Base-by-base conservation (phyloP, 1,140 invertebrate genomes). In the Heliothis subflexa region DNA sequence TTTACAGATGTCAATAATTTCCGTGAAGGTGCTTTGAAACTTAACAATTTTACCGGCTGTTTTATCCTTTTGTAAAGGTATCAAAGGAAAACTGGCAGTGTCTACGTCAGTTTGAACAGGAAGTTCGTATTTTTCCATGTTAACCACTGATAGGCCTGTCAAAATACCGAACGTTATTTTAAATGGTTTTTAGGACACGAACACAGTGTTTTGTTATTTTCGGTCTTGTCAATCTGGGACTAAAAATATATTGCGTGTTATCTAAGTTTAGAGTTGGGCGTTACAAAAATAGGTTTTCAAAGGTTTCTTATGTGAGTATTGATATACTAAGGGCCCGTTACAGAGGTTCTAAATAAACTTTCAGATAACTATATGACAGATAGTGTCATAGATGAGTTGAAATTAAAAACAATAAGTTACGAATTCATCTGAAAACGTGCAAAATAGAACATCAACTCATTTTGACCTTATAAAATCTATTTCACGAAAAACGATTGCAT, bases 121-220 rank as follows among this genome's bases (percentile, higher is more conserved):
- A 68, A 52, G 18, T 68, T 50, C 13, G 18, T 68, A 68, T 68
- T 68, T 68, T 50, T 50, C 64, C 47, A 50, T 52, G 12, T 68
- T 21, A 25, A 50, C 45, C 64, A 50, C 64, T 68, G 64, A 68
- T 68, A 68, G 64, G 47, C 49, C 64, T 68, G 64, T 68, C 64
- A 68, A 68, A 49, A 68, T 68, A 68, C 13, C 45, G 18, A 68
- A 68, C 64, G 64, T 14, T 50, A 25, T 62, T 45, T 28, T 64
- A 64, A 64, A 64, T 40, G 33, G 61, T 47, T 47, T 64, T 47
- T n/a, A 33, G 33, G 5, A 13, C 10, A 45, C 61, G 40, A 64
- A 47, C 40, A 33, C 45, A 64, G 3, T 40, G 61, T 40, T 18
- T 11, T 47, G n/a, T 40, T 47, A 16, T 55, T 9, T 11, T 64